Conservation (phyloP, 2,113 vertebrate genomes). For the Megaceryle torquata region DNA sequence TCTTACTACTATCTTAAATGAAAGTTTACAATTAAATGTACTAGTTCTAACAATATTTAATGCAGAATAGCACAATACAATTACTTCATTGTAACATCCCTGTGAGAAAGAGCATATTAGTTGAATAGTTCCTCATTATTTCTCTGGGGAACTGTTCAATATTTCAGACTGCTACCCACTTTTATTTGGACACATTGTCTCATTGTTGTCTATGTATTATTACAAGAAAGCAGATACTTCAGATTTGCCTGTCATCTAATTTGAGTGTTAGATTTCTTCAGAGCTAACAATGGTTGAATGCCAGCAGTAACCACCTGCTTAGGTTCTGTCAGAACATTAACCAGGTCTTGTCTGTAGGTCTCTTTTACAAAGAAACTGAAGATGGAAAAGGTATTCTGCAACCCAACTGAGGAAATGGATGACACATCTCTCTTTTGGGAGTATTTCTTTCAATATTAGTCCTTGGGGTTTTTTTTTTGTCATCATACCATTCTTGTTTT, state of each 20-base stretch:
- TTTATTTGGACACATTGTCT: background rate
- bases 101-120: background rate
- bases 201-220: background rate
- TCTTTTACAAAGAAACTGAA: background rate
- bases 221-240: slow-evolving; percentile 16
- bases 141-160: background rate
- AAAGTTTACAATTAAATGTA: background rate
- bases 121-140: background rate
- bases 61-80: background rate
- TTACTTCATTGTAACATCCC: background rate
- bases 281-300: background rate
- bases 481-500: background rate
- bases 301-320: background rate
- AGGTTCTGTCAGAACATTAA: background rate
- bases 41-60: background rate
- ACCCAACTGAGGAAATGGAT: background rate
- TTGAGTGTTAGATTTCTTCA: slow-evolving; percentile 1
- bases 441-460: background rate
- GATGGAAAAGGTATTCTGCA: background rate
- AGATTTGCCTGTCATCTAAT: background rate
- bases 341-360: background rate
- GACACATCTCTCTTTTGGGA: background rate
- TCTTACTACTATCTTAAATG: background rate
- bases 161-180: background rate
- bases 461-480: background rate